phyloP scores from a whole-genome alignment of 1,140 invertebrate genomes.

The Tetramorium parvispinum region DNA sequence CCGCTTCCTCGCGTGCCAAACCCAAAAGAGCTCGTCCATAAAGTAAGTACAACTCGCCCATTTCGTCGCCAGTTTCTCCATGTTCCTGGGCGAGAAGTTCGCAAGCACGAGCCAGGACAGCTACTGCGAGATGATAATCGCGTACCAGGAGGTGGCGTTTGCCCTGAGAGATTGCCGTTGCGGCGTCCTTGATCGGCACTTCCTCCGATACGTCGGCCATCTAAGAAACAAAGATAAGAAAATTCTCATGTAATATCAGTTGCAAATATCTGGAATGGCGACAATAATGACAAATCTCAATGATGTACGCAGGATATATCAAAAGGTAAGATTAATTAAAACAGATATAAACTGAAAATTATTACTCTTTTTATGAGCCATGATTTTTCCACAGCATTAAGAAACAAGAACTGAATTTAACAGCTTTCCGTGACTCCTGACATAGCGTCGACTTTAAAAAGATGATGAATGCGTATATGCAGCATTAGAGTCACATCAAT shows the following conservation, averaged over 20 bases:
- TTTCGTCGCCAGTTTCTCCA: conserved; percentile 92
- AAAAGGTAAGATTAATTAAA: neutral
- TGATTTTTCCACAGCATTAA: neutral
- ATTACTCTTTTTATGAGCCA: neutral
- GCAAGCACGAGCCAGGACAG: conserved; percentile 91
- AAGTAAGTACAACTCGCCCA: conserved; percentile 93
- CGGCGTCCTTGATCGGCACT: conserved; percentile 84
- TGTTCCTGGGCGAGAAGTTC: conserved; percentile 89
- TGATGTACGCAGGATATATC: neutral
- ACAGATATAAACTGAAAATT: neutral
- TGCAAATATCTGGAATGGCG: neutral
- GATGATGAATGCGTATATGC: neutral
- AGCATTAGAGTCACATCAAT: neutral
- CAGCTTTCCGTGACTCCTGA: neutral
- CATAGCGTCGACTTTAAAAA: neutral
- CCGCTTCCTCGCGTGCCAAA: conserved; percentile 92
- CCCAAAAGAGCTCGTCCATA: conserved; percentile 94
- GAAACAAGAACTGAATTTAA: neutral
- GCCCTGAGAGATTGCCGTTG: conserved; percentile 89
- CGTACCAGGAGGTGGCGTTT: conserved; percentile 92
- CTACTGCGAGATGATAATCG: conserved; percentile 92
- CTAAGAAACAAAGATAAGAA: conserved; percentile 74
- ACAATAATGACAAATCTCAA: neutral
- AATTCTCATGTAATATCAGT: neutral
- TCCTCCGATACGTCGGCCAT: conserved; percentile 87